A percentile compares a stretch with the other conserved stretches of the same genome.
phyloP scores from a whole-genome alignment of 2,888 invertebrate genomes.

The Dryocosmus kuriphilus region DNA sequence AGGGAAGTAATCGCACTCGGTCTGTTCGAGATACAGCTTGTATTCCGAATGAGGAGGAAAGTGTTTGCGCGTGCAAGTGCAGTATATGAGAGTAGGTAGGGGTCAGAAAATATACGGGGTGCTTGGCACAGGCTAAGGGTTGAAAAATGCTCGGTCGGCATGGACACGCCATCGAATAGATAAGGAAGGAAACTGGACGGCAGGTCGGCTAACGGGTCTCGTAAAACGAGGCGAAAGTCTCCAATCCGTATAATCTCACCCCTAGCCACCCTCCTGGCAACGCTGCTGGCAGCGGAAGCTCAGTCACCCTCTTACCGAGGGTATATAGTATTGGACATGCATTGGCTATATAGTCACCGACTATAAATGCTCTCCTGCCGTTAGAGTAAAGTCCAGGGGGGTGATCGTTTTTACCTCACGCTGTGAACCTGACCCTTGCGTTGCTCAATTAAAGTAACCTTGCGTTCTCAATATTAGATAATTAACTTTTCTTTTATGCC shows the following conservation, averaged over 20 bases:
- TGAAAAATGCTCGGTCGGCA: constrained; percentile 53
- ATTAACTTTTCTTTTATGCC: not conserved
- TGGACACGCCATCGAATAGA: constrained; percentile 54
- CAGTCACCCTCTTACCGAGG: not conserved
- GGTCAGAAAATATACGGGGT: constrained; percentile 46
- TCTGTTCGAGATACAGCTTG: constrained; percentile 12
- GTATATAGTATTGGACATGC: not conserved
- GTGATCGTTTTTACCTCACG: not conserved
- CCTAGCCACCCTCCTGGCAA: not conserved
- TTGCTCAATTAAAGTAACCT: not conserved
- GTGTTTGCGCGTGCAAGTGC: not conserved
- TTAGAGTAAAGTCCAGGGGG: not conserved
- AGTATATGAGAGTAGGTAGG: not conserved
- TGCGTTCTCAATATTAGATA: not conserved
- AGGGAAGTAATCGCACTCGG: not conserved
- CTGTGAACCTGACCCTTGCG: not conserved
- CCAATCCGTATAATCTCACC: constrained; percentile 59
- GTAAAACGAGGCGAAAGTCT: constrained; percentile 60
- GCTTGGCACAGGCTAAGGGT: constrained; percentile 32
- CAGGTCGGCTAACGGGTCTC: constrained; percentile 54
- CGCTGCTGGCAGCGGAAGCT: constrained; percentile 1
- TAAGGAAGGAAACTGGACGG: constrained; percentile 48
- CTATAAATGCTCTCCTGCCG: not conserved
- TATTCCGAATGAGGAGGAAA: not conserved
- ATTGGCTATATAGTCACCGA: not conserved